Evolutionary conservation across 2,113 vertebrate species (phyloP), one percentile per base, ranked within the genome.

Genomic region (Dasyprocta punctata): DNA sequence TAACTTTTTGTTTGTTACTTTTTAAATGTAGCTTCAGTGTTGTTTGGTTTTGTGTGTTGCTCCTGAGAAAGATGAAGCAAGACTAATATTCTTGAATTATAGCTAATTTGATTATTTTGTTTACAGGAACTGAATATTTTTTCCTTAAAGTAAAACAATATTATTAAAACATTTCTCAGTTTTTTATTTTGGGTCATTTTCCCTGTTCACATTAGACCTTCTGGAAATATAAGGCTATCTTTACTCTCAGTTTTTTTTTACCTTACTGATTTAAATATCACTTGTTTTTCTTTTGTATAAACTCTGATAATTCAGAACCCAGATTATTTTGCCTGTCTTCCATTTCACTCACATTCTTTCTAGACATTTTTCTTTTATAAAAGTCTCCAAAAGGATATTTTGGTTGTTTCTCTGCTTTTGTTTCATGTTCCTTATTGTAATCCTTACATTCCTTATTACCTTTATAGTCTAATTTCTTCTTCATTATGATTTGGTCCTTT

Each of bases 21-120:
- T 82, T 14, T 41, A 86, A 85, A 52, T 41, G 26, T 2, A 24
- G 12, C 44, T 61, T 2, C 5, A 26, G 26, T 75, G 4, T 81
- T 94, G 5, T 13, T 83, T 54, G 90, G 1, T 19, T 14, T 47
- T 49, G 0, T 78, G 52, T 24, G 20, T 61, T 90, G 10, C 3
- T 94, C 65, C 56, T 16, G 12, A 78, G 33, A 54, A 97, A 33
- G 3, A 5, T 49, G 6, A 36, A 73, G 17, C 13, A 92, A 90
- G 22, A 87, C 47, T 90, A 94, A 86, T 71, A 61, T 52, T 89
- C 65, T 87, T 84, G 30, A 38, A 77, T 84, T 94, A 86, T 16
- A 33, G 38, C 7, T 89, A 44, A 71, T 85, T 44, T 90, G 1
- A 77, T 91, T 89, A 56, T 49, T 94, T 65, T 96, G 5, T 85